Conservation (phyloP, 2,888 invertebrate genomes). For the Tiliacea aurago region DNA sequence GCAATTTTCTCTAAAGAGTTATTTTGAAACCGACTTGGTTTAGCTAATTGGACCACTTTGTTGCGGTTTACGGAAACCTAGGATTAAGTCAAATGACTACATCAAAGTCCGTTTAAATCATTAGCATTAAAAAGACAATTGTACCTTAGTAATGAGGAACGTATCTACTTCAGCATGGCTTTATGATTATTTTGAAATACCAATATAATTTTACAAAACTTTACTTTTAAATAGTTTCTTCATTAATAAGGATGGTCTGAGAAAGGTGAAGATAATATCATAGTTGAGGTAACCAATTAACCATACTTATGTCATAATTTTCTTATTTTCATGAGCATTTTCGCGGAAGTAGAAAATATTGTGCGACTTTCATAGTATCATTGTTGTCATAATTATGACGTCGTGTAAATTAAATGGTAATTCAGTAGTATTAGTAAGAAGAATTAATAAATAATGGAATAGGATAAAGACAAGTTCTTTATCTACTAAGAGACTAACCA, state of each 20-base stretch:
- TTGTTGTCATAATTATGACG: too few species aligned
- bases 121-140: constrained; percentile 47
- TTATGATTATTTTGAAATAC: background rate
- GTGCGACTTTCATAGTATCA: background rate
- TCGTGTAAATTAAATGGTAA: background rate
- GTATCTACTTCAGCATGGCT: background rate
- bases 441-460: background rate
- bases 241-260: background rate
- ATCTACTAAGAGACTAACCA: background rate
- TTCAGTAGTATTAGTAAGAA: background rate
- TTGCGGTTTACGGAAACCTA: constrained; percentile 59
- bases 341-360: background rate
- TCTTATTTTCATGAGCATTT: background rate
- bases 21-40: constrained; percentile 62
- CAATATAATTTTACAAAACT: background rate
- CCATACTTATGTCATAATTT: background rate
- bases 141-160: constrained; percentile 5
- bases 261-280: background rate
- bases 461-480: background rate
- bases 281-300: background rate
- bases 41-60: constrained; percentile 62
- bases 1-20: constrained; percentile 65
- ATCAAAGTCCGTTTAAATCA: constrained; percentile 57
- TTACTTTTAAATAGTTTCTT: background rate
- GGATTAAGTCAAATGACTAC: constrained; percentile 63